Percentiles rank a stretch among this genome's conserved stretches.
Evolutionary conservation across 1,140 invertebrate genomes (phyloP).

Genomic region (Ericerus pela): DNA sequence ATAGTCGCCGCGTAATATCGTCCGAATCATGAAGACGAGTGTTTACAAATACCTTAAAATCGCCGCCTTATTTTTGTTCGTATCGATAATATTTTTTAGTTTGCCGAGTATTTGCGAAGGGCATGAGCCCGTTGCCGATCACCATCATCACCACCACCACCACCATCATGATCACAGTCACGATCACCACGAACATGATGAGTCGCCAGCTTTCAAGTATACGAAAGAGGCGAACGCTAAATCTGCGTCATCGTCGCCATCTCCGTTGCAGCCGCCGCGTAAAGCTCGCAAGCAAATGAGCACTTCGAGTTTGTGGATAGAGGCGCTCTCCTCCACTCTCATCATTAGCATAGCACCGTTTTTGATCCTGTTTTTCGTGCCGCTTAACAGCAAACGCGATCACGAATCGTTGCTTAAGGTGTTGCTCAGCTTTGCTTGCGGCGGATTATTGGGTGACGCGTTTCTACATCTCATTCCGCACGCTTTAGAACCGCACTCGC

Average conservation of each 20-base stretch:
- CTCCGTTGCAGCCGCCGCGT: slow-evolving; percentile 13
- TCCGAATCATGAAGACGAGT: neutral
- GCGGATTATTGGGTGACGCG: slow-evolving; percentile 86
- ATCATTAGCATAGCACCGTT: slow-evolving; percentile 89
- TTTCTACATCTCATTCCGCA: slow-evolving; percentile 95
- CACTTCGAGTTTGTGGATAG: slow-evolving; percentile 47
- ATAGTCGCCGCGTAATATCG: neutral
- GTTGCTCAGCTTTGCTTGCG: slow-evolving; percentile 83
- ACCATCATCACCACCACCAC: slow-evolving; percentile 23
- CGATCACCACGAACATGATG: slow-evolving; percentile 31
- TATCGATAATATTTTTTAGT: slow-evolving; percentile 32
- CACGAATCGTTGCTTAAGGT: slow-evolving; percentile 74
- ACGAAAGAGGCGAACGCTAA: slow-evolving; percentile 50
- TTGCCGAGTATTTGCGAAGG: slow-evolving; percentile 32
- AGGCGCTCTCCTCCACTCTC: slow-evolving; percentile 73
- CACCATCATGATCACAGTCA: slow-evolving; percentile 31
- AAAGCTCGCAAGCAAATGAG: slow-evolving; percentile 14
- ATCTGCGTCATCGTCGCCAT: slow-evolving; percentile 14
- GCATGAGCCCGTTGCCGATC: slow-evolving; percentile 21
- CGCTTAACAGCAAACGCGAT: slow-evolving; percentile 71
- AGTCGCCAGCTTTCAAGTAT: slow-evolving; percentile 53
- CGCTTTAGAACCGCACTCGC: slow-evolving; percentile 53
- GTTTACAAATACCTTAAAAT: slow-evolving; percentile 7
- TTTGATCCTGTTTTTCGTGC: slow-evolving; percentile 84
- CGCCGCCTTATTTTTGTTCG: slow-evolving; percentile 25